Evolutionary conservation across 1,140 invertebrate genomes (phyloP), one percentile per base, ranked within the genome.

Genomic region (Neuroterus valhalla): DNA sequence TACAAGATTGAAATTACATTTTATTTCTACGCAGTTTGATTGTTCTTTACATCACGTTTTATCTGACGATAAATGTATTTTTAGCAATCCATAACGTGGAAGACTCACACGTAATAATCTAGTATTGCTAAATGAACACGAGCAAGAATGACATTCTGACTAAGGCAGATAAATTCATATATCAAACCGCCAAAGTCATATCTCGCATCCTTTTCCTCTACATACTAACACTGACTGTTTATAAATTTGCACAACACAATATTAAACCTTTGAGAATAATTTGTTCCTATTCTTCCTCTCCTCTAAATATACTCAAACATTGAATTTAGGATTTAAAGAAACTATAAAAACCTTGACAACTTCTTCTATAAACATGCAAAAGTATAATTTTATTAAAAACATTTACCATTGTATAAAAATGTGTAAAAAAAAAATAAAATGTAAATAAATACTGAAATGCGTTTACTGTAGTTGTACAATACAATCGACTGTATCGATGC

Each of bases 191-290:
- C 23, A 55, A 55, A 23, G 19, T 66, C 70, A 76, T 83, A 84
- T 84, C 82, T 38, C 15, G 78, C 79, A 84, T 84, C 83, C 82
- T 82, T 81, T 84, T 83, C 82, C 83, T 83, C 52, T 52, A n/a
- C 10, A 15, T 17, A 23, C 15, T 19, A n/a, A 55, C 23, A 68
- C 50, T 77, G 15, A 70, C 73, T 48, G 48, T 66, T 42, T 68
- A 50, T 15, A 71, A 55, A 38, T 2, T 38, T 38, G 3, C 8
- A 1, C 1, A 6, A 38, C 31, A 6, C 31, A 2, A 38, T 38
- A 38, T 38, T 4, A 6, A 38, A 38, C 4, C 1, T 38, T 38
- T 6, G 31, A 38, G 31, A 38, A 38, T 38, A 38, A 38, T 38
- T 38, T 38, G 8, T 38, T 38, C 31, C 31, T 4, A 38, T 38